Evolutionary conservation across 2,113 vertebrate genomes (phyloP).

Genomic region (Odocoileus hemionus): DNA sequence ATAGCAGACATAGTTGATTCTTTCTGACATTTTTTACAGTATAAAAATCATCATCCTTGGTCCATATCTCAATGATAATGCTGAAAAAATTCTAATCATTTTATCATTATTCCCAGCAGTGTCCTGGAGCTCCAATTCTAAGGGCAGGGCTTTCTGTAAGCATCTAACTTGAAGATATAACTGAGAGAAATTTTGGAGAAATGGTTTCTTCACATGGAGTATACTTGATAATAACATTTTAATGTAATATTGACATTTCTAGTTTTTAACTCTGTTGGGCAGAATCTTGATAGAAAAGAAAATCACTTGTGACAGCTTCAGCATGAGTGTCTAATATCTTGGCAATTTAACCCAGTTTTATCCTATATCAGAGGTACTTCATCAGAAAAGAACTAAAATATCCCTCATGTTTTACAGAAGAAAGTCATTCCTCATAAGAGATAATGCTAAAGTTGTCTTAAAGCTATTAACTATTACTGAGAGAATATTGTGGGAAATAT

Average conservation of each 20-base stretch:
- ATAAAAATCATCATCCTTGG: constrained; percentile 26
- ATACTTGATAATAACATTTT: constrained; percentile 69
- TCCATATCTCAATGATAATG: constrained; percentile 36
- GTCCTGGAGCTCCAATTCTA: background rate
- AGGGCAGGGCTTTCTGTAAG: constrained; percentile 15
- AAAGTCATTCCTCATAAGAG: background rate
- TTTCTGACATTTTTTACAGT: constrained; percentile 8
- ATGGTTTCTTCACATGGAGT: constrained; percentile 64
- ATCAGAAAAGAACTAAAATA: constrained; percentile 2
- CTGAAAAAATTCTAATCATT: constrained; percentile 48
- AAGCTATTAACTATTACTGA: background rate
- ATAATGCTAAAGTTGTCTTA: background rate
- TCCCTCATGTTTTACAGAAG: background rate
- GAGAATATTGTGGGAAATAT: background rate
- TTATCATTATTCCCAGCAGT: constrained; percentile 21
- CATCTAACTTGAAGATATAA: constrained; percentile 39
- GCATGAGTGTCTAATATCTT: constrained; percentile 8
- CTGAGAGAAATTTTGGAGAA: constrained; percentile 46
- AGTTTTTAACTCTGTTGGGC: constrained; percentile 63
- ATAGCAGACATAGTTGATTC: constrained; percentile 28
- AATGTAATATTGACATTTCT: constrained; percentile 75
- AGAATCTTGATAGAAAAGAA: constrained; percentile 61
- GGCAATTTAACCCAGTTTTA: constrained; percentile 9
- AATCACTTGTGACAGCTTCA: constrained; percentile 31
- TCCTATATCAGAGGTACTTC: background rate